phyloP scores from a whole-genome alignment of 1,140 invertebrate genomes.

The Scaptomyza graminum region DNA sequence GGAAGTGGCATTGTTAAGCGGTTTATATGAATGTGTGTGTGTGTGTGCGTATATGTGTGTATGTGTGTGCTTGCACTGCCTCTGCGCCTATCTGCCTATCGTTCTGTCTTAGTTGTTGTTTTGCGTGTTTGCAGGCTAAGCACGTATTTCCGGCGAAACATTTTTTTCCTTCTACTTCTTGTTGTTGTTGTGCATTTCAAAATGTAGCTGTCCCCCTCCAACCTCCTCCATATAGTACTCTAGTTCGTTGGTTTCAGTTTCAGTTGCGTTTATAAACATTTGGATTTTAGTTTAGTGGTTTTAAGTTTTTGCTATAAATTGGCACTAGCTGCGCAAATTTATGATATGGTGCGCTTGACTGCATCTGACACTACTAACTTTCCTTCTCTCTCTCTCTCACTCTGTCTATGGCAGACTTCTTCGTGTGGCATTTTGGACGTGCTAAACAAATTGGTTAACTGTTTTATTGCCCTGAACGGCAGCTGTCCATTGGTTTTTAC shows the following conservation, averaged over 20 bases:
- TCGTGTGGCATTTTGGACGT: slow-evolving; percentile 15
- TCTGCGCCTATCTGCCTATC: slow-evolving; percentile 13
- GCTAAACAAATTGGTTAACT: slow-evolving; percentile 27
- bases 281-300: slow-evolving; percentile 54
- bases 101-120: slow-evolving; percentile 48
- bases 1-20: slow-evolving; percentile 81
- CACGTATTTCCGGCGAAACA: slow-evolving; percentile 80
- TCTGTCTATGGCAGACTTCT: slow-evolving; percentile 11
- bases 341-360: slow-evolving; percentile 40
- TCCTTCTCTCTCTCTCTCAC: neutral
- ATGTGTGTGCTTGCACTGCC: slow-evolving; percentile 47
- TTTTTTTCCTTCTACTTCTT: slow-evolving; percentile 61
- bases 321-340: slow-evolving; percentile 52
- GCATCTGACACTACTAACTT: neutral
- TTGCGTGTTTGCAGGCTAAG: slow-evolving; percentile 75
- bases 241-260: slow-evolving; percentile 28
- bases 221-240: neutral
- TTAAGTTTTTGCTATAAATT: slow-evolving; percentile 60
- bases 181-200: slow-evolving; percentile 24
- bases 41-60: slow-evolving; percentile 23
- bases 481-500: slow-evolving; percentile 16
- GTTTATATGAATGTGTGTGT: slow-evolving; percentile 56
- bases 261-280: slow-evolving; percentile 52
- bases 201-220: neutral
- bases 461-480: slow-evolving; percentile 23